Evolutionary conservation across 2,797 vertebrate species (phyloP), one percentile per base, ranked within the genome.

Genomic region (Neosalanx taihuensis): DNA sequence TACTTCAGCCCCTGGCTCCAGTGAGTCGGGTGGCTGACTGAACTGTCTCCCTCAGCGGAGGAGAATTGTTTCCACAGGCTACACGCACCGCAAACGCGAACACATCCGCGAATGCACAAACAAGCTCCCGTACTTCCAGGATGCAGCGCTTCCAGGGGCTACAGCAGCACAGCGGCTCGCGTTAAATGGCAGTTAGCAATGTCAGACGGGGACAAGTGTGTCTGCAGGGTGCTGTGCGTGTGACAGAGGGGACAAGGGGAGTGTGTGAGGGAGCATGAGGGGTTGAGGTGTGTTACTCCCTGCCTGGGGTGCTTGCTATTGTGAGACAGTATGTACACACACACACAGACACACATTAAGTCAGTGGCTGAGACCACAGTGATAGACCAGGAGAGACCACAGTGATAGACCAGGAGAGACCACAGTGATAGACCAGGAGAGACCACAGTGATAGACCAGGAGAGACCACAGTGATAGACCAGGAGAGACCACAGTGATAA

Each of bases 181-280:
- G 84, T 84, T 89, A 83, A 89, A 82, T 64, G 66, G 75, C 79
- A 72, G 73, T 86, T 87, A 88, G 82, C 81, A 82, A 83, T 87
- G 89, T 90, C 83, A 91, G 88, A 89, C 30, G 41, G 83, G 84
- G 84, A 84, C 78, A 78, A 88, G 81, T 81, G 81, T 83, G 81
- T 85, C 88, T 88, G 83, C 83, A 80, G 86, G 87, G 83, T 62
- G 70, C 76, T 66, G 66, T 64, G 70, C 35, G 58, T 70, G 67
- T 67, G 72, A 67, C 57, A 59, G 51, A 53, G 65, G 46, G 46
- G 64, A 78, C 60, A 41, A 26, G 23, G 57, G 76, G 81, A 77
- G 74, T 79, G 57, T 60, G 17, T 56, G 61, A 60, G 71, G 6
- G 29, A 37, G 12, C 6, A 37, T 71, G 35, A 13, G 46, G 18